These are phyloP conservation scores for Ibidorhyncha struthersii DNA, from an alignment of 2,113 vertebrate genomes.

Conservation along the genomic window DNA sequence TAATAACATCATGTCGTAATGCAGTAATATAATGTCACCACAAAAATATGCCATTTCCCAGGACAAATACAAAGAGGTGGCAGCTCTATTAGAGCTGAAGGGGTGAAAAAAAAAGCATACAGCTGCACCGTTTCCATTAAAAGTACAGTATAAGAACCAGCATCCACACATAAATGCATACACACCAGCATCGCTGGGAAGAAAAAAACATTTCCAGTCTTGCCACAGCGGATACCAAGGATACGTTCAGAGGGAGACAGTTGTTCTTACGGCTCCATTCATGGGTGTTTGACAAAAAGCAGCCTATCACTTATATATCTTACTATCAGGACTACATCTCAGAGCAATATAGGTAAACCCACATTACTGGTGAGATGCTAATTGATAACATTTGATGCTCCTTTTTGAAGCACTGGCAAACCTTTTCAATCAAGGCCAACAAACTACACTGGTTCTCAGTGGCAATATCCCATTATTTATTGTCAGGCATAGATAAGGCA, in stretches of 20 bases:
- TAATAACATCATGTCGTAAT: constrained; percentile 29
- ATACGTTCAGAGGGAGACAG: not conserved
- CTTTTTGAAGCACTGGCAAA: not conserved
- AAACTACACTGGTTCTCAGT: constrained; percentile 4
- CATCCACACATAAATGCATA: not conserved
- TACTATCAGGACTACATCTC: constrained; percentile 24
- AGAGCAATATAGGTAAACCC: not conserved
- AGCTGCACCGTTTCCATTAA: not conserved
- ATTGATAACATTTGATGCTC: not conserved
- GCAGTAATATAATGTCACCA: constrained; percentile 31
- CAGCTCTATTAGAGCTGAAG: not conserved
- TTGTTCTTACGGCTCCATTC: not conserved
- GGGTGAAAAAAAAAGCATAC: not conserved
- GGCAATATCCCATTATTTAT: constrained; percentile 8
- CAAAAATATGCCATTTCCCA: constrained; percentile 26
- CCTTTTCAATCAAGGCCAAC: constrained; percentile 19
- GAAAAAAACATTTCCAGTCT: not conserved
- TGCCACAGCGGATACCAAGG: not conserved
- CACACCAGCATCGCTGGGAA: not conserved
- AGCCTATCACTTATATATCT: not conserved
- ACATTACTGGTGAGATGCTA: not conserved
- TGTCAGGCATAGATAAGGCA: constrained; percentile 19
- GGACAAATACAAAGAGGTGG: constrained; percentile 28
- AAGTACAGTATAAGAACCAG: not conserved
- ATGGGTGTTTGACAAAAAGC: not conserved